These are phyloP conservation scores for Mycteria americana DNA, from an alignment of 2,797 vertebrate genomes.

Conservation along the genomic window DNA sequence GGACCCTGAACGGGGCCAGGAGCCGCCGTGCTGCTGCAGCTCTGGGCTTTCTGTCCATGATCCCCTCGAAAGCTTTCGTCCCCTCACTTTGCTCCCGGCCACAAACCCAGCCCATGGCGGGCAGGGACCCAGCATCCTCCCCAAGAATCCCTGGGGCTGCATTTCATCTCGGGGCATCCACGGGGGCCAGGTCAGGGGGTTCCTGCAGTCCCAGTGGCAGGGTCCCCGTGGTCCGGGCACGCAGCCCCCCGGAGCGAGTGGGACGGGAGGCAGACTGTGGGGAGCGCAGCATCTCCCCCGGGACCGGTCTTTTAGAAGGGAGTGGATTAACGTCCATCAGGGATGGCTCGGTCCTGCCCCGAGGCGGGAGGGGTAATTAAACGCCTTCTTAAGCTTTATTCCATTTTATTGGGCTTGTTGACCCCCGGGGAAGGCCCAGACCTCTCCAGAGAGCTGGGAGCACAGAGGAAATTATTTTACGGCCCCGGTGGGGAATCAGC, in stretches of 20 bases:
- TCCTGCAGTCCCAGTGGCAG: fast-evolving
- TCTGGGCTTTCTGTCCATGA: background rate
- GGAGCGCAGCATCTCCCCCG: fast-evolving
- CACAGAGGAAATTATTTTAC: background rate
- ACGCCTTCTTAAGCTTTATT: background rate
- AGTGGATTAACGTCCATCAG: background rate
- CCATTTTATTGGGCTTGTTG: background rate
- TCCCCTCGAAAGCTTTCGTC: background rate
- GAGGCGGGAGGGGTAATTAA: background rate
- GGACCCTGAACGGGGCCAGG: background rate
- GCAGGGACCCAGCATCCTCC: background rate
- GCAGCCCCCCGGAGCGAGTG: fast-evolving
- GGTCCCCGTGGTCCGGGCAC: fast-evolving
- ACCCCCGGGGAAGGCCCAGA: background rate
- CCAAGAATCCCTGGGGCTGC: background rate
- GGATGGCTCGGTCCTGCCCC: background rate
- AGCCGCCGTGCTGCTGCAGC: fast-evolving
- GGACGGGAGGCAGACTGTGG: fast-evolving
- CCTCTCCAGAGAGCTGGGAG: background rate
- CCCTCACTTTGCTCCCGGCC: background rate
- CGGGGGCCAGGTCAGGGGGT: fast-evolving
- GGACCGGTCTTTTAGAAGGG: background rate
- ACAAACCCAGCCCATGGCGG: background rate
- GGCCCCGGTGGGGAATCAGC: background rate
- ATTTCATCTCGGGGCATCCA: background rate